These are phyloP conservation scores for Tridacna crocea DNA, from an alignment of 2,888 invertebrate genomes.

Conservation along the genomic window DNA sequence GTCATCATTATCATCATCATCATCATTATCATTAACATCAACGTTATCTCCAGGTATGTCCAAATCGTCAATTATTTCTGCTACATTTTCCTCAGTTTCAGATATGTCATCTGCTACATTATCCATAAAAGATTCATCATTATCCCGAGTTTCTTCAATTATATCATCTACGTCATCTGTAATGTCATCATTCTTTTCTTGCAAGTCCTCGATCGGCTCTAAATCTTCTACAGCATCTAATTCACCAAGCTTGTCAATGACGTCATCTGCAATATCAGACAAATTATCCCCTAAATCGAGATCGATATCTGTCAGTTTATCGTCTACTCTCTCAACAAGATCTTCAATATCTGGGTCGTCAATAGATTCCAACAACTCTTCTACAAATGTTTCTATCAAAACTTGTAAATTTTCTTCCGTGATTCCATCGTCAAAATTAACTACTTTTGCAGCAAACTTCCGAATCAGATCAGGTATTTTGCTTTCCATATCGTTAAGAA, in stretches of 20 bases:
- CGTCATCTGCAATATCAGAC: background rate
- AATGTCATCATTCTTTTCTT: background rate
- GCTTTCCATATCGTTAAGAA: slow-evolving; percentile 5
- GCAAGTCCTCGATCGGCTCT: background rate
- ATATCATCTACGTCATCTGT: background rate
- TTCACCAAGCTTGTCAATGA: background rate
- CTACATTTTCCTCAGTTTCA: background rate
- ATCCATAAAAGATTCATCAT: background rate
- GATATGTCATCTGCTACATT: background rate
- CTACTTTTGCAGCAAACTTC: background rate
- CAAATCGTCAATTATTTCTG: slow-evolving; percentile 1
- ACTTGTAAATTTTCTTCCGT: slow-evolving; percentile 3
- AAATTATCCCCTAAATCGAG: background rate
- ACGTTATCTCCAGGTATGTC: background rate
- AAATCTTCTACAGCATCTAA: background rate
- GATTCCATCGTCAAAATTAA: background rate
- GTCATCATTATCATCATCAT: background rate
- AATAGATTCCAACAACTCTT: slow-evolving; percentile 5
- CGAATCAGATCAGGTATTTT: slow-evolving; percentile 7
- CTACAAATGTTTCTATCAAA: slow-evolving; percentile 11
- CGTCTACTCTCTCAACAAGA: background rate
- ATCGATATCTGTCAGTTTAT: background rate
- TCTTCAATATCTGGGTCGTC: slow-evolving; percentile 9
- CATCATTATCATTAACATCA: background rate
- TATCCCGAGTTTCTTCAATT: background rate